phyloP scores from a whole-genome alignment of 2,113 vertebrate genomes.

The Vulpes vulpes region DNA sequence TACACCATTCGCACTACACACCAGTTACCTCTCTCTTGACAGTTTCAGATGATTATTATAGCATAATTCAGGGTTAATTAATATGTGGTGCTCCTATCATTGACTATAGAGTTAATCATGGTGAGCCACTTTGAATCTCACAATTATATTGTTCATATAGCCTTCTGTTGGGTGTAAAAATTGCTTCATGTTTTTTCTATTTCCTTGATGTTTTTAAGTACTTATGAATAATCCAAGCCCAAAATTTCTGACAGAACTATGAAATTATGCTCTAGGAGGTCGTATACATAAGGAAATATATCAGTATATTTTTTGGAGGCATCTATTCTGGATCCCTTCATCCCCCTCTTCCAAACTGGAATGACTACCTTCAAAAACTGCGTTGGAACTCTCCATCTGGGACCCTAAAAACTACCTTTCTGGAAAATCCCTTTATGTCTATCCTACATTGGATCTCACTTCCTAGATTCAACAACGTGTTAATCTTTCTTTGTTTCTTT shows the following conservation, averaged over 20 bases:
- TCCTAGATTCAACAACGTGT: no score
- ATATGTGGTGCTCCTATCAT: not conserved
- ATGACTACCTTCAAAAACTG: not conserved
- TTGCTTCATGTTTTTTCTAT: not conserved
- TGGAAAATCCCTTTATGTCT: not conserved
- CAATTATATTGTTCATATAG: not conserved
- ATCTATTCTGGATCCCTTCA: not conserved
- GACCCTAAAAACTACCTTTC: not conserved
- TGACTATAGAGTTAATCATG: not conserved
- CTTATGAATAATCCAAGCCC: not conserved
- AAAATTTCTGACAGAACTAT: not conserved
- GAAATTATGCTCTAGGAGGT: not conserved
- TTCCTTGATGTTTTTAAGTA: not conserved
- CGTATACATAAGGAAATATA: not conserved
- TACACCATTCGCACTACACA: not conserved
- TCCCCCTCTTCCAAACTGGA: not conserved
- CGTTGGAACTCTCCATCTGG: no score
- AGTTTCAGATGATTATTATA: not conserved
- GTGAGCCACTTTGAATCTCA: not conserved
- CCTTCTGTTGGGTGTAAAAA: not conserved
- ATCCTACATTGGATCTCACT: not conserved
- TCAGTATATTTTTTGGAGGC: not conserved
- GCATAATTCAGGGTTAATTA: not conserved
- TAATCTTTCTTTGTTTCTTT: not conserved
- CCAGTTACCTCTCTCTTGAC: not conserved